These are phyloP conservation scores for Atta texana DNA, from an alignment of 1,140 invertebrate species.

Conservation along the genomic window DNA sequence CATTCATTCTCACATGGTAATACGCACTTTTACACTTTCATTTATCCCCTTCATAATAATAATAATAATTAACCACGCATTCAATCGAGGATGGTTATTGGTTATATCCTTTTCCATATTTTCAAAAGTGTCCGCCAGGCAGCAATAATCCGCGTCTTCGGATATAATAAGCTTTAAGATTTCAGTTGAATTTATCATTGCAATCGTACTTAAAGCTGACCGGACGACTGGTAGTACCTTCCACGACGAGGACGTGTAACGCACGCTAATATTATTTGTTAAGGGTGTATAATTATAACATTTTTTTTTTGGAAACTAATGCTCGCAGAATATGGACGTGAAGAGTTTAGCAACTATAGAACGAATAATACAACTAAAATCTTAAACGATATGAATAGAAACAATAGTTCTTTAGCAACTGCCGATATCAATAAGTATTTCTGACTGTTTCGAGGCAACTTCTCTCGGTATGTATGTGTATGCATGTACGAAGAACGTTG, in stretches of 20 bases:
- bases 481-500: conserved; percentile 35
- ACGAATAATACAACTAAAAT: conserved; percentile 60
- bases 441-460: conserved; percentile 35
- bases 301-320: conserved; percentile 61
- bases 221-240: conserved; percentile 59
- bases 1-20: conserved; percentile 73
- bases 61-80: conserved; percentile 76
- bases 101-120: conserved; percentile 69
- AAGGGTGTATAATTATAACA: conserved; percentile 32
- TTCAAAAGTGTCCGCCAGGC: conserved; percentile 52
- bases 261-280: conserved; percentile 43
- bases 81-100: conserved; percentile 71
- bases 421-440: conserved; percentile 37
- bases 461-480: conserved; percentile 21
- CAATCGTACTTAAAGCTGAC: conserved; percentile 65
- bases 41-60: conserved; percentile 64
- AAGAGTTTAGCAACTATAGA: conserved; percentile 64
- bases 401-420: conserved; percentile 27
- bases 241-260: conserved; percentile 42
- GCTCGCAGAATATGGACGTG: conserved; percentile 51
- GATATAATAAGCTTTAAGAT: conserved; percentile 70
- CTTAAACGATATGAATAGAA: conserved; percentile 55
- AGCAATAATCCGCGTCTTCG: conserved; percentile 56
- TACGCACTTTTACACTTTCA: conserved; percentile 72
- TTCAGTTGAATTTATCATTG: conserved; percentile 64